phyloP scores from a whole-genome alignment of 2,113 vertebrate species.

The Callipepla squamata region DNA sequence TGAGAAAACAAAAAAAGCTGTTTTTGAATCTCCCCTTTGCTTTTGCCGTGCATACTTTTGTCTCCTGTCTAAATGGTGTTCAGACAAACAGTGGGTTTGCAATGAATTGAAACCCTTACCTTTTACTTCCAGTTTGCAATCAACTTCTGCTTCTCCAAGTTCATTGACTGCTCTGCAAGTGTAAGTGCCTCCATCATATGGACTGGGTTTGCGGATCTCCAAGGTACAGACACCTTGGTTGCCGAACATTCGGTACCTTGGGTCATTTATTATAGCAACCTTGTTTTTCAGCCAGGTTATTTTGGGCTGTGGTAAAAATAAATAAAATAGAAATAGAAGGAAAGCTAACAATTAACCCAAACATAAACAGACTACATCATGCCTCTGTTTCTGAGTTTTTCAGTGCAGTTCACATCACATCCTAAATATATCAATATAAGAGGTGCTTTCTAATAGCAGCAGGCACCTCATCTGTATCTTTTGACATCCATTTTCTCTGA shows the following conservation, averaged over 20 bases:
- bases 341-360: not conserved
- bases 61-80: not conserved
- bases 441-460: not conserved
- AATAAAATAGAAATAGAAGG: not conserved
- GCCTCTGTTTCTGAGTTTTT: not conserved
- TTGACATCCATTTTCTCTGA: not conserved
- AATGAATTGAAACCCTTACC: constrained; percentile 77
- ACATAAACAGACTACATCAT: not conserved
- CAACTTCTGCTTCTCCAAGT: constrained; percentile 92
- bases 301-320: constrained; percentile 85
- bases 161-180: constrained; percentile 90
- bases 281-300: constrained; percentile 99
- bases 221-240: constrained; percentile 96
- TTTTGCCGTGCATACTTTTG: not conserved
- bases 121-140: constrained; percentile 98
- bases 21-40: not conserved
- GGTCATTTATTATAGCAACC: constrained; percentile 89
- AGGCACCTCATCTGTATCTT: not conserved
- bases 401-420: not conserved
- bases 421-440: not conserved
- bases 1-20: not conserved
- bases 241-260: constrained; percentile 95
- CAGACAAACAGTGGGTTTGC: not conserved
- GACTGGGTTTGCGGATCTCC: constrained; percentile 96
- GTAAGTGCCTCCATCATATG: constrained; percentile 94